A percentile compares a stretch with the other conserved stretches of the same genome.
phyloP scores from a whole-genome alignment of 2,888 invertebrate species.

The Harpagoxenus sublaevis region DNA sequence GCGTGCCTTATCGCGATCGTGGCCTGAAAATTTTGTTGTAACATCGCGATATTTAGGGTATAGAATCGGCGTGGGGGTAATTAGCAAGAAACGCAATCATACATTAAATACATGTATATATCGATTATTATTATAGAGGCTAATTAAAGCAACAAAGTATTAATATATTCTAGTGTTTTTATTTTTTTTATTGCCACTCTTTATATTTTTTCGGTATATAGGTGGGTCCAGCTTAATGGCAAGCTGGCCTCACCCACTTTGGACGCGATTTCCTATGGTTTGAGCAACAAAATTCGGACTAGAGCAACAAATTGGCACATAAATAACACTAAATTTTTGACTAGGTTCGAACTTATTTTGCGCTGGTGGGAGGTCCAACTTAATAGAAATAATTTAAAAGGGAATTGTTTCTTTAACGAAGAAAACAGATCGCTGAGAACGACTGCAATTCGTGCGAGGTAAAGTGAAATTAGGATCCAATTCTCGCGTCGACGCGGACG shows the following conservation, averaged over 20 bases:
- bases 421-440: slow-evolving; percentile 53
- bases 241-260: too few relatives aligned
- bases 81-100: not conserved
- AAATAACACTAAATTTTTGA: too few relatives aligned
- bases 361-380: too few relatives aligned
- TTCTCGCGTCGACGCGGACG: slow-evolving; percentile 56
- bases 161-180: too few relatives aligned
- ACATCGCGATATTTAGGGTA: not conserved
- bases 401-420: not conserved
- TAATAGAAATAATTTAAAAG: not conserved
- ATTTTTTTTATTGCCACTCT: too few relatives aligned
- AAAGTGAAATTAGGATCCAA: slow-evolving; percentile 67
- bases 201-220: too few relatives aligned
- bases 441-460: slow-evolving; percentile 17
- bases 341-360: too few relatives aligned
- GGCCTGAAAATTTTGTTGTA: slow-evolving; percentile 9
- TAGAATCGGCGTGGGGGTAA: not conserved
- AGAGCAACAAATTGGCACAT: too few relatives aligned
- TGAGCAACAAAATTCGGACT: too few relatives aligned
- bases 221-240: too few relatives aligned
- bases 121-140: not conserved
- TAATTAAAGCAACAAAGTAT: not conserved
- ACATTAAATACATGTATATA: not conserved
- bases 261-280: too few relatives aligned
- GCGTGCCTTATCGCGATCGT: slow-evolving; percentile 26